Base-by-base conservation (phyloP, 2,888 invertebrate genomes). In the Diploptera punctata region DNA sequence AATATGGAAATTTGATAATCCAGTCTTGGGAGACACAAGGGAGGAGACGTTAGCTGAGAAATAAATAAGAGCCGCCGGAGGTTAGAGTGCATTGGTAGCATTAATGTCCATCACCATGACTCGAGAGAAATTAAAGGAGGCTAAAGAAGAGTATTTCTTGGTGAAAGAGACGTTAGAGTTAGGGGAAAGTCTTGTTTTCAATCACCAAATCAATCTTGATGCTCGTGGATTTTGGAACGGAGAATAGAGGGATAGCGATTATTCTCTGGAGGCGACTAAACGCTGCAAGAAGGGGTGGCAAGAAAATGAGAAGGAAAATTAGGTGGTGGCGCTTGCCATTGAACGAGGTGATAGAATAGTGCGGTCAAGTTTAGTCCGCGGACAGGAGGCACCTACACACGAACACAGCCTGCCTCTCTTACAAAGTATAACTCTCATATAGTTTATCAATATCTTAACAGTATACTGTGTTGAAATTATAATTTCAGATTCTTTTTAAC, bases 231-330 rank as follows among this genome's bases (percentile, higher is more conserved):
- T 47, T 1, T 47, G 47, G 10, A n/a, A n/a, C n/a, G n/a, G n/a
- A n/a, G 47, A 5, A 2, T 18, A 2, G 47, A n/a, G n/a, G 16
- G 47, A 10, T 47, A n/a, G n/a, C 10, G 47, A n/a, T 47, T 3
- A 47, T 47, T 47, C 47, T 47, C 47, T n/a, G 10, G 47, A 47
- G 47, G n/a, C 47, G 47, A 47, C 38, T 38, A n/a, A n/a, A 13
- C 47, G 9, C 7, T 47, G 47, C 47, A 47, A n/a, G 9, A 4
- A 47, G n/a, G 24, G 21, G 52, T 21, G 13, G 52, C 18, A 52
- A 52, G 52, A 52, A 52, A 52, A 52, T 52, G 52, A 52, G 52
- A 52, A 52, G 52, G 21, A 21, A 52, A 52, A 52, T 52, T 52
- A 52, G 52, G 52, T 52, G 52, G 52, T 52, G 13, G 52, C 4